Conservation (phyloP, 2,797 vertebrate species). For the Peromyscus nudipes region DNA sequence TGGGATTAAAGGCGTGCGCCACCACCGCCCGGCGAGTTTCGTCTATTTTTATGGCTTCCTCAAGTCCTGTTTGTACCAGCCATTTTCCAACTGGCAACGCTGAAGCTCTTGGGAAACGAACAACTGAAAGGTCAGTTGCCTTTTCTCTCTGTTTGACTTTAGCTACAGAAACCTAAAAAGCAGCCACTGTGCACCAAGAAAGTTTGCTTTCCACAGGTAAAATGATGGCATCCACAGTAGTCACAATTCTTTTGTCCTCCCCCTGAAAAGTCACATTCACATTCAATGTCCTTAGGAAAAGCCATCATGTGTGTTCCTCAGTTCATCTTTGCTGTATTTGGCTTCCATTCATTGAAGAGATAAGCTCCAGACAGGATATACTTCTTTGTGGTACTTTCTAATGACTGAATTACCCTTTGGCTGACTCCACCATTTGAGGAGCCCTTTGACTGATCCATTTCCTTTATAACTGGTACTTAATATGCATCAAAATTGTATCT, state of each 20-base stretch:
- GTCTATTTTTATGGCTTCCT: neutral
- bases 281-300: neutral
- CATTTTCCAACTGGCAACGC: slow-evolving; percentile 2
- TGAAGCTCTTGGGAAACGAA: slow-evolving; percentile 20
- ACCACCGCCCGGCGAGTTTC: too few species aligned
- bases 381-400: neutral
- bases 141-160: slow-evolving; percentile 22
- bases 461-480: slow-evolving; percentile 45
- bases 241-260: neutral
- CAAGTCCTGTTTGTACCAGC: neutral
- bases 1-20: too few species aligned
- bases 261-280: neutral
- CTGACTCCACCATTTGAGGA: slow-evolving; percentile 16
- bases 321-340: slow-evolving; percentile 13
- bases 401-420: slow-evolving; percentile 20
- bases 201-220: neutral
- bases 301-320: neutral
- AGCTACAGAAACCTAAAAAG: neutral
- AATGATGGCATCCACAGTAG: neutral
- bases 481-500: slow-evolving; percentile 43
- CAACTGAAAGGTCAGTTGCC: neutral
- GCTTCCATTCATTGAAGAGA: slow-evolving; percentile 39
- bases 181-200: neutral
- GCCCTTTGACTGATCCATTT: slow-evolving; percentile 16
- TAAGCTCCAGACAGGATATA: neutral